Evolutionary conservation across 2,113 vertebrate genomes (phyloP), one percentile per base, ranked within the genome.

Genomic region (Cynocephalus volans): DNA sequence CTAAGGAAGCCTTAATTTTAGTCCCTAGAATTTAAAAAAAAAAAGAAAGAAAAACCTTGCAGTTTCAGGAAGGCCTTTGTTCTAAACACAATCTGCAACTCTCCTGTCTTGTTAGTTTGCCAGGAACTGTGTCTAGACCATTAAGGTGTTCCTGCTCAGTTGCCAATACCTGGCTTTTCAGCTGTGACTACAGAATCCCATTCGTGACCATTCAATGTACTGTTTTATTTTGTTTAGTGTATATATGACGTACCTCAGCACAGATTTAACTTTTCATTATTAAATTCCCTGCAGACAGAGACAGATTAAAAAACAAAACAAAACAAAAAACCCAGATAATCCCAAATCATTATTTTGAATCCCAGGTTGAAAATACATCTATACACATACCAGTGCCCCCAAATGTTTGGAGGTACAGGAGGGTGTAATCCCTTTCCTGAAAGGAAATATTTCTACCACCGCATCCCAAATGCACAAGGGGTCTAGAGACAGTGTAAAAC

Each of bases 51-150:
- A 45, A 4, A 17, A 19, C 0, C 73, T 26, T 92, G 60, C 18
- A 18, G 45, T 94, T 92, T 97, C 88, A 97, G 86, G 96, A 93
- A 87, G 83, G 85, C 50, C 82, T 97, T 98, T 98, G 96, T 98
- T 98, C 50, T 80, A 77, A 90, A 94, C n/a, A 64, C 17, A 88
- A 14, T 85, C 80, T 87, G 28, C 6, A 36, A 21, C 60, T 94
- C 77, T 95, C 48, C 54, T 89, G 60, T 92, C 21, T 70, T 60
- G 5, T 86, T 83, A 48, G 58, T 72, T 90, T 95, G 65, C 65
- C 75, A 95, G n/a, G 11, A 28, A 7, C 83, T 56, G 26, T 52
- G 56, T 85, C 84, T 67, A 76, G 60, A 76, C 33, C 64, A 1
- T 3, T 75, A 45, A 84, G 2, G 17, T 2, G 0, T 67, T 94